Percentiles rank a stretch among this genome's conserved stretches.
phyloP scores from a whole-genome alignment of 2,797 vertebrate genomes.

The Emydoidea blandingii region DNA sequence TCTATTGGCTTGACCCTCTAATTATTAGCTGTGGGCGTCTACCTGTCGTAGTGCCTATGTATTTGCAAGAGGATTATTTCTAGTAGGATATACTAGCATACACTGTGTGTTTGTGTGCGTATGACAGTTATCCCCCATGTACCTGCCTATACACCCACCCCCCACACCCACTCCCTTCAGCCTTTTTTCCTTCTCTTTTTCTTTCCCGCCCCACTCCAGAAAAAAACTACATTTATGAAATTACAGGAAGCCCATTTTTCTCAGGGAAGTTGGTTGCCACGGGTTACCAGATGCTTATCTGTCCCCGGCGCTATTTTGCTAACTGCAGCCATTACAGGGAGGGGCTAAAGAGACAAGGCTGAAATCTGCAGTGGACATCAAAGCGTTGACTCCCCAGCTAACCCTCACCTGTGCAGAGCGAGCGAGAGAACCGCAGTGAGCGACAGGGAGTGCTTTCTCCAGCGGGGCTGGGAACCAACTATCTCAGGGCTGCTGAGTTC shows the following conservation, averaged over 20 bases:
- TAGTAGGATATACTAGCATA: neutral
- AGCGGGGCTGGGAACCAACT: neutral
- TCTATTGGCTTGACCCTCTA: neutral
- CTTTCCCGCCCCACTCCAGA: too few relatives aligned
- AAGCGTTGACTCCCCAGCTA: neutral
- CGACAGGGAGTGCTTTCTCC: neutral
- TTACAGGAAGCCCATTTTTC: conserved; percentile 70
- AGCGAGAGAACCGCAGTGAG: neutral
- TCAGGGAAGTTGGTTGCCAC: conserved; percentile 68
- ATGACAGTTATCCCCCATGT: neutral
- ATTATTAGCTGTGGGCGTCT: neutral
- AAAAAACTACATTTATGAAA: conserved; percentile 63
- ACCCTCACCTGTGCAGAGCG: neutral
- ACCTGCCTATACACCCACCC: conserved; percentile 1
- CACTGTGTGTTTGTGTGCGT: fast-evolving
- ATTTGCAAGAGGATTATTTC: neutral
- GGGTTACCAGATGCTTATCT: conserved; percentile 72
- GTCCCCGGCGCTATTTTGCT: conserved; percentile 48
- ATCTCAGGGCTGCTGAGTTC: neutral
- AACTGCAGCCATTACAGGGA: conserved; percentile 44
- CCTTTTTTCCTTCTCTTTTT: conserved; percentile 11
- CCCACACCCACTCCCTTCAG: neutral
- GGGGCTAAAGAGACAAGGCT: neutral
- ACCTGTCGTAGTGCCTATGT: neutral
- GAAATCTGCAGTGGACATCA: neutral